Percentiles rank a stretch among this genome's conserved stretches.
phyloP scores from a whole-genome alignment of 2,888 invertebrate genomes.

The Patella depressa region DNA sequence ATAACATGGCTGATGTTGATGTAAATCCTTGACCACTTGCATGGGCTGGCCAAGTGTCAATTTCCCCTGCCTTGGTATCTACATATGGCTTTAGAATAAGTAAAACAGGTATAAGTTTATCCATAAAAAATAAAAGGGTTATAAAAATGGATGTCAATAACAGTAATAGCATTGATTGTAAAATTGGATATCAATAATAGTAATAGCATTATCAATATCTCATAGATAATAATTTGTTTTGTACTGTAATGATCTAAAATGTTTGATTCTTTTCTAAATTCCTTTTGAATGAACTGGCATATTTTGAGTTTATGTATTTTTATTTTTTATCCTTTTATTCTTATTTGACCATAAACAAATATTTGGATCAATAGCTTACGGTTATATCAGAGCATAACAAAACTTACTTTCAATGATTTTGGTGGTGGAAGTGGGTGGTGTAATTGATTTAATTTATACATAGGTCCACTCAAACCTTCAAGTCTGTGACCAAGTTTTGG shows the following conservation, averaged over 20 bases:
- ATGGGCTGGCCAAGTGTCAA: conserved; percentile 71
- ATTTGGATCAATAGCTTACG: too few species aligned
- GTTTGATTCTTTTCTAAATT: too few species aligned
- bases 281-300: too few species aligned
- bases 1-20: conserved; percentile 57
- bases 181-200: background rate
- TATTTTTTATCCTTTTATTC: too few species aligned
- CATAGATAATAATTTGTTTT: too few species aligned
- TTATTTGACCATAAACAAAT: too few species aligned
- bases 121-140: background rate
- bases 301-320: too few species aligned
- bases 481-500: conserved; percentile 44
- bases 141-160: background rate
- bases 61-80: conserved; percentile 64
- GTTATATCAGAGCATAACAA: too few species aligned
- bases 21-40: conserved; percentile 64
- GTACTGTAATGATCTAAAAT: too few species aligned
- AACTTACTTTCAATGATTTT: conserved; percentile 56
- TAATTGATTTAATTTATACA: conserved; percentile 54
- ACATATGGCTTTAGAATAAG: conserved; percentile 58
- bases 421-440: conserved; percentile 61
- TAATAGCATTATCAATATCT: background rate
- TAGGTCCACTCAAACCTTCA: conserved; percentile 58
- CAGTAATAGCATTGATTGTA: background rate
- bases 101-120: background rate